Percentiles rank a stretch among this genome's conserved stretches.
Evolutionary conservation across 2,888 invertebrate genomes (phyloP).

Genomic region (Amphipyra tragopoginis): DNA sequence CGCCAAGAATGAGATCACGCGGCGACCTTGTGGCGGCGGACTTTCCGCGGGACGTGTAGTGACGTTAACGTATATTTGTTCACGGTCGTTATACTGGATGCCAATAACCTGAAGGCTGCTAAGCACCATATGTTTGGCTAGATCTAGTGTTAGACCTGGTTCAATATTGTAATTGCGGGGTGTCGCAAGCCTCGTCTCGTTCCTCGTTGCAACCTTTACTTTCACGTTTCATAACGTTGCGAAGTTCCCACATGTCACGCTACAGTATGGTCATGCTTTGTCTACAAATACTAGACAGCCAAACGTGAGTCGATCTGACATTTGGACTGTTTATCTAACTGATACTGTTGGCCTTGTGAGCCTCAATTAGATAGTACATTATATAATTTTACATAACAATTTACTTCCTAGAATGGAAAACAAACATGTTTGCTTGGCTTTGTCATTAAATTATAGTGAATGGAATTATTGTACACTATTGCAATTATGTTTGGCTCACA

Average conservation of each 20-base stretch:
- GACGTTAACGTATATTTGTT: constrained; percentile 77
- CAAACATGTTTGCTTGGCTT: constrained; percentile 13
- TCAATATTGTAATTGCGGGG: background rate
- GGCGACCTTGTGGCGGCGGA: constrained; percentile 84
- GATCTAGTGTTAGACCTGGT: constrained; percentile 9
- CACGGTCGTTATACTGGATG: constrained; percentile 65
- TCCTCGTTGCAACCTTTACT: constrained; percentile 32
- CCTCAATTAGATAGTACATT: constrained; percentile 40
- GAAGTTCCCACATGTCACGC: constrained; percentile 54
- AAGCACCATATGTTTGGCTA: constrained; percentile 68
- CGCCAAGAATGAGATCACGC: constrained; percentile 85
- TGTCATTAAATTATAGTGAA: constrained; percentile 21
- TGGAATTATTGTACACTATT: constrained; percentile 9
- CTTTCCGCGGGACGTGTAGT: constrained; percentile 73
- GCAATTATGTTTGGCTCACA: constrained; percentile 14
- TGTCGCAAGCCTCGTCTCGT: constrained; percentile 26
- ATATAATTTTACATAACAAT: constrained; percentile 57
- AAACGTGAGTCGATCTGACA: constrained; percentile 21
- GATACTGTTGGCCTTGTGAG: constrained; percentile 51
- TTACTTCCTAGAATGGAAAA: constrained; percentile 27
- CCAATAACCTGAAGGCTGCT: constrained; percentile 53
- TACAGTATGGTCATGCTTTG: constrained; percentile 57
- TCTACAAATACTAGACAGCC: constrained; percentile 21
- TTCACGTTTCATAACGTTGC: constrained; percentile 65
- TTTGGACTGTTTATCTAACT: constrained; percentile 24